Base-by-base conservation (phyloP, 2,888 invertebrate genomes). In the Lycaena phlaeas region DNA sequence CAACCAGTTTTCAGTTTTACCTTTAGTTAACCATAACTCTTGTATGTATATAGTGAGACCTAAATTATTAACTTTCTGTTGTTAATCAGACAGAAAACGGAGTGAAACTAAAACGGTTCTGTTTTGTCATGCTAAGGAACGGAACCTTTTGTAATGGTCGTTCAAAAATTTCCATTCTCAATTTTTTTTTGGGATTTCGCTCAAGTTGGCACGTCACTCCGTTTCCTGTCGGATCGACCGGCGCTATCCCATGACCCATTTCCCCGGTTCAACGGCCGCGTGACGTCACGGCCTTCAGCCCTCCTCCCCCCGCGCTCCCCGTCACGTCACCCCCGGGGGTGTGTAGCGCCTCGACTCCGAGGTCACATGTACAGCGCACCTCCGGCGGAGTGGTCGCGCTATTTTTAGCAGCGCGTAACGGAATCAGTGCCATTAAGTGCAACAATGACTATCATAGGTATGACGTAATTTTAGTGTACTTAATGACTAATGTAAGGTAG, bases 241-340 rank as follows among this genome's bases (percentile, higher is more conserved):
- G 59, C 63, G 63, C 57, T 68, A 64, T 64, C 58, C 58, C 59
- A 51, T 82, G 81, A 82, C 82, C 82, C 62, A 82, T 58, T 75
- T 82, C 58, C 56, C 56, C 54, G 61, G 78, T 71, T 81, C 70
- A 70, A 56, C 72, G 77, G 77, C 79, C 78, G 70, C 56, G 75
- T 82, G 82, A 81, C 82, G 82, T 82, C 82, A 81, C 73, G 51
- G 46, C 55, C 52, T 49, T 48, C 47, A 60, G 55, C 48, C 61
- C 57, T 54, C 51, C 59, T 58, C 57, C 53, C 54, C 56, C 57
- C 53, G 46, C 51, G 42, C 26, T 34, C 51, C 47, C 48, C 45
- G 56, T 51, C 66, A 56, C 67, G 65, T 64, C 70, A 66, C 65
- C 58, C 51, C 58, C 51, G 68, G 73, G 76, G 75, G 74, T 77